A percentile compares a stretch with the other conserved stretches of the same genome.
Conservation (phyloP, 2,888 invertebrate species). For the Spatulosminthurus flaviceps region DNA sequence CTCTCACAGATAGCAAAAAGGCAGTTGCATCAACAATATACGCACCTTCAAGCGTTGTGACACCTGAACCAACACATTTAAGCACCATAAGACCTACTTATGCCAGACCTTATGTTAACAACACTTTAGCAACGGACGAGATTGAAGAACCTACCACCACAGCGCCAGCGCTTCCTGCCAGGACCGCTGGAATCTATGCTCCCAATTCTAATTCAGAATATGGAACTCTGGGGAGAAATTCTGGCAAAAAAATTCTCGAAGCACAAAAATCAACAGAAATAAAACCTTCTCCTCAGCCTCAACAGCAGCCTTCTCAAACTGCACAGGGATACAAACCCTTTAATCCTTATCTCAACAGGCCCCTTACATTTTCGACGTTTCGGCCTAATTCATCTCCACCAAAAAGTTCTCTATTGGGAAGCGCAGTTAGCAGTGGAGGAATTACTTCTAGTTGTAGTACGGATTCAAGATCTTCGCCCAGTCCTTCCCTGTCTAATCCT, state of each 20-base stretch:
- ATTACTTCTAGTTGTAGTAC: not conserved
- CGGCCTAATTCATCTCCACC: constrained; percentile 50
- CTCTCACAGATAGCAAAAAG: constrained; percentile 37
- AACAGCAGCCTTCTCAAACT: constrained; percentile 21
- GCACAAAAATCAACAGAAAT: constrained; percentile 23
- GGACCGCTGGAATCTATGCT: constrained; percentile 37
- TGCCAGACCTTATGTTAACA: constrained; percentile 55
- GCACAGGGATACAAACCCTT: constrained; percentile 61
- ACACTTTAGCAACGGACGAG: constrained; percentile 37
- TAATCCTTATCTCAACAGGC: constrained; percentile 61
- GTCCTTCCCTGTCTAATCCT: constrained; percentile 24
- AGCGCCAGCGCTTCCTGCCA: not conserved
- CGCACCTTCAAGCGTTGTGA: constrained; percentile 52
- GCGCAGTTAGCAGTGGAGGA: not conserved
- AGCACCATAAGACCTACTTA: constrained; percentile 60
- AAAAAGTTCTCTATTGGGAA: not conserved
- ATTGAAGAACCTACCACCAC: constrained; percentile 22
- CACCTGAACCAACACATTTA: constrained; percentile 54
- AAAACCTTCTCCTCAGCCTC: constrained; percentile 6
- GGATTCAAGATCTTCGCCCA: not conserved
- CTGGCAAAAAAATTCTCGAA: constrained; percentile 37
- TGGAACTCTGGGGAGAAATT: constrained; percentile 49
- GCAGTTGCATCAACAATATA: constrained; percentile 43
- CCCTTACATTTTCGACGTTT: constrained; percentile 62
- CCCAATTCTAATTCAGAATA: constrained; percentile 46